phyloP scores from a whole-genome alignment of 2,888 invertebrate genomes.

The Baronia brevicornis region DNA sequence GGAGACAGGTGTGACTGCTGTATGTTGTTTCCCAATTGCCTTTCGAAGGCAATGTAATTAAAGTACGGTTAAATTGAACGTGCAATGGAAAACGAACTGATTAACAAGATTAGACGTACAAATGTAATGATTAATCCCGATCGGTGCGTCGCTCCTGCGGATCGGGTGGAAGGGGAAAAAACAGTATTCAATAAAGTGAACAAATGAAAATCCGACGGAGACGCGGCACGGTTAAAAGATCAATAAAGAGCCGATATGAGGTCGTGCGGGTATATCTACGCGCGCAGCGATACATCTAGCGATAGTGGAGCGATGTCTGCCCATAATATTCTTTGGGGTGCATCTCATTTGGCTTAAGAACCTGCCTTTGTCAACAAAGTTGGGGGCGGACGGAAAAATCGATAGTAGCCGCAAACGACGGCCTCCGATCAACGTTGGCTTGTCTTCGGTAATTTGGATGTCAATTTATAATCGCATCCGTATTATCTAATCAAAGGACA shows the following conservation, averaged over 20 bases:
- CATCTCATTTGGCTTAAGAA: slow-evolving; percentile 76
- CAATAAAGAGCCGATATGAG: slow-evolving; percentile 29
- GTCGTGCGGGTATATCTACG: slow-evolving; percentile 22
- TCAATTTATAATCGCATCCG: slow-evolving; percentile 37
- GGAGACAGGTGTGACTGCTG: too few species aligned
- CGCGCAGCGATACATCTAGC: slow-evolving; percentile 25
- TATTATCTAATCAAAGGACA: too few species aligned
- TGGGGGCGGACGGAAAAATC: slow-evolving; percentile 70
- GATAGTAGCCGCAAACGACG: slow-evolving; percentile 61
- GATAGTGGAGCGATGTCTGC: slow-evolving; percentile 66
- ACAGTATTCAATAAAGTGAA: slow-evolving; percentile 18
- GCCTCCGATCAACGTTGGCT: slow-evolving; percentile 51
- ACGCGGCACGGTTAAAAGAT: slow-evolving; percentile 24
- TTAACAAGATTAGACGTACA: too few species aligned
- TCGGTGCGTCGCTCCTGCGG: too few species aligned
- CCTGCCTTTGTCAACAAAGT: slow-evolving; percentile 74
- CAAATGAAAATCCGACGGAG: slow-evolving; percentile 20
- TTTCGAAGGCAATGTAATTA: too few species aligned
- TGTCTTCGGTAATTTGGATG: slow-evolving; percentile 52
- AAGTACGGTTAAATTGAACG: too few species aligned
- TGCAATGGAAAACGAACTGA: too few species aligned
- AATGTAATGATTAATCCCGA: too few species aligned
- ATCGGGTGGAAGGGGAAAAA: slow-evolving; percentile 14
- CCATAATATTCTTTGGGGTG: slow-evolving; percentile 76
- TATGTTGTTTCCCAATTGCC: too few species aligned